Evolutionary conservation across 2,797 vertebrate species (phyloP).

Genomic region (Acanthornis magna): DNA sequence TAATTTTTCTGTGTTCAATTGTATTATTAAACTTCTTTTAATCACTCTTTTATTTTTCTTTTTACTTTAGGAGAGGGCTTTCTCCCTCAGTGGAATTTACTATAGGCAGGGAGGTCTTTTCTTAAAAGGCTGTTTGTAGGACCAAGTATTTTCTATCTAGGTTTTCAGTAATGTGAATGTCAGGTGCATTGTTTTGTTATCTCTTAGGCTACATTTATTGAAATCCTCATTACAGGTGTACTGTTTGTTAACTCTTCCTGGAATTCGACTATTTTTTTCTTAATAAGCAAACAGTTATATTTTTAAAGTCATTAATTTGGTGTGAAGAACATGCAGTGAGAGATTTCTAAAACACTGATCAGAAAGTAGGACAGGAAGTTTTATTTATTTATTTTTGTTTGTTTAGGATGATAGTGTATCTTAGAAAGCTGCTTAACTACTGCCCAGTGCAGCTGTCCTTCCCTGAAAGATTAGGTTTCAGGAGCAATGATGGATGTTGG

Average conservation of each 20-base stretch:
- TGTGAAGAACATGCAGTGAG: background rate
- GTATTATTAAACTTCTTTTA: background rate
- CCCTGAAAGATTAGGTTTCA: conserved; percentile 87
- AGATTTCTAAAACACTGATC: conserved; percentile 28
- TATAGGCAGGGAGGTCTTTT: background rate
- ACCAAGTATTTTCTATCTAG: background rate
- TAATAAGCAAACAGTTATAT: background rate
- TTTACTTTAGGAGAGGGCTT: background rate
- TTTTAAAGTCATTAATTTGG: background rate
- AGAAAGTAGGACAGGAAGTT: conserved; percentile 44
- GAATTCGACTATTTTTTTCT: background rate
- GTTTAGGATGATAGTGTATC: conserved; percentile 48
- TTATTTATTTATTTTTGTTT: conserved; percentile 39
- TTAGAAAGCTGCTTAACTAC: conserved; percentile 76
- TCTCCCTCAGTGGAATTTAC: background rate
- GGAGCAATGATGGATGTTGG: conserved; percentile 86
- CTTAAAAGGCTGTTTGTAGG: background rate
- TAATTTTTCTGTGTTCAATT: background rate
- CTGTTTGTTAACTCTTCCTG: background rate
- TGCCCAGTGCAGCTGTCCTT: conserved; percentile 85
- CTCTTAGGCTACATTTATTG: background rate
- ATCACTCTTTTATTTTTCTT: background rate
- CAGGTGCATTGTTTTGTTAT: background rate
- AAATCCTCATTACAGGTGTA: background rate
- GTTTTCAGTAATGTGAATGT: background rate